Evolutionary conservation across 2,797 vertebrate genomes (phyloP).

Genomic region (Rhodeus uyekii): DNA sequence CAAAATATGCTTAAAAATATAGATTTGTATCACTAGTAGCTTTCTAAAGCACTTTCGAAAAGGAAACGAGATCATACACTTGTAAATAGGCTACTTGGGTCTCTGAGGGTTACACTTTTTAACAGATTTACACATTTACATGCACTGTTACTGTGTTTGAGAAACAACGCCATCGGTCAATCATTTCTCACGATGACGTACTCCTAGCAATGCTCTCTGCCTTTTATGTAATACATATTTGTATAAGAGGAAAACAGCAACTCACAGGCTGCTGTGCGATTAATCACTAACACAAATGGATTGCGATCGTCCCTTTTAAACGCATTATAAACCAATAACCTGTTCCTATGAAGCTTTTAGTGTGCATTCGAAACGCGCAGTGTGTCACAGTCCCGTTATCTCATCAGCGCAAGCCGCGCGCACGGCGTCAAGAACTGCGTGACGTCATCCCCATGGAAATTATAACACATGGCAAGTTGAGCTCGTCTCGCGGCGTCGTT

Average conservation of each 20-base stretch:
- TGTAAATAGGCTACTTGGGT: not conserved
- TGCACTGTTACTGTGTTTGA: not conserved
- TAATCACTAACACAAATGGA: not conserved
- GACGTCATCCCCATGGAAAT: conserved; percentile 58
- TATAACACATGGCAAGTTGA: conserved; percentile 55
- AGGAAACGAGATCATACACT: not conserved
- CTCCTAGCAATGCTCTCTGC: not conserved
- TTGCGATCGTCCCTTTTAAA: not conserved
- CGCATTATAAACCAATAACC: not conserved
- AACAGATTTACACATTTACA: not conserved
- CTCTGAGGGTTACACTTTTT: conserved; percentile 1
- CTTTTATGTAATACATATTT: conserved; percentile 26
- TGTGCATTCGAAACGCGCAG: not conserved
- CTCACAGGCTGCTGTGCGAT: not conserved
- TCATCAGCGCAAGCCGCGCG: conserved; percentile 55
- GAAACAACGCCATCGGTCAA: not conserved
- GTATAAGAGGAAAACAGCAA: conserved; percentile 12
- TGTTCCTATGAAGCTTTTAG: not conserved
- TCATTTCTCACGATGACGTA: conserved; percentile 21
- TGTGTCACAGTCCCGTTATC: conserved; percentile 60
- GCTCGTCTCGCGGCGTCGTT: conserved; percentile 21
- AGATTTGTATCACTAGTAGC: not conserved
- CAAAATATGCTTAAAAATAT: not conserved
- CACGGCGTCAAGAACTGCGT: conserved; percentile 70
- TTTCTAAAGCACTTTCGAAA: not conserved